Evolutionary conservation across 2,113 vertebrate genomes (phyloP).

Genomic region (Charina bottae): DNA sequence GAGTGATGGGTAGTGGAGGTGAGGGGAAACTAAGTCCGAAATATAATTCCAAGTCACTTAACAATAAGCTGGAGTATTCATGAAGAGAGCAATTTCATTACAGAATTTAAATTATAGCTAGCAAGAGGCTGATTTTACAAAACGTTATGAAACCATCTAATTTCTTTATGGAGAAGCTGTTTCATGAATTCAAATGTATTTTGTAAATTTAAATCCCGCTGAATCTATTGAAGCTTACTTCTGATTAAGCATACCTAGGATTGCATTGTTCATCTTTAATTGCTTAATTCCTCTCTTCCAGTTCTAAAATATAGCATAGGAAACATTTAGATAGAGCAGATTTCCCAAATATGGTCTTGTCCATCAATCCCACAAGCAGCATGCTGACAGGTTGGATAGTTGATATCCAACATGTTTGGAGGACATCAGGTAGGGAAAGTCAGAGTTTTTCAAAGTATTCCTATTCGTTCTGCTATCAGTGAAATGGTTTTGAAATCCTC

Average conservation of each 20-base stretch:
- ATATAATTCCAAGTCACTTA: background rate
- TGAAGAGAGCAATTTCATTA: slow-evolving; percentile 7
- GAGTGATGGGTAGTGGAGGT: background rate
- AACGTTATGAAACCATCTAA: background rate
- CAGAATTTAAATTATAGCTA: background rate
- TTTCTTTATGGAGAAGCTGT: background rate
- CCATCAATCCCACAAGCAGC: background rate
- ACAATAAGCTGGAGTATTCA: background rate
- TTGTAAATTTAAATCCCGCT: background rate
- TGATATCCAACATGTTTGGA: background rate
- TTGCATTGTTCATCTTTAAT: background rate
- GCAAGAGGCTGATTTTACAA: background rate
- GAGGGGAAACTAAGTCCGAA: background rate
- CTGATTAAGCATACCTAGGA: background rate
- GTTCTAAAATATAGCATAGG: background rate
- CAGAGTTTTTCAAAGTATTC: background rate
- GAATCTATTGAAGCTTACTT: background rate
- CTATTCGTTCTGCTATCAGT: background rate
- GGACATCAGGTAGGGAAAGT: background rate
- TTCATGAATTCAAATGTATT: background rate
- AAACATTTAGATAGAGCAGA: background rate
- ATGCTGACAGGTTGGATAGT: background rate
- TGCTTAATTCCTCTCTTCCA: background rate
- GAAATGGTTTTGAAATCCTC: background rate
- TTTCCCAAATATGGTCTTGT: background rate